Evolutionary conservation across 2,888 invertebrate species (phyloP).

Genomic region (Ornithoptera alexandrae): DNA sequence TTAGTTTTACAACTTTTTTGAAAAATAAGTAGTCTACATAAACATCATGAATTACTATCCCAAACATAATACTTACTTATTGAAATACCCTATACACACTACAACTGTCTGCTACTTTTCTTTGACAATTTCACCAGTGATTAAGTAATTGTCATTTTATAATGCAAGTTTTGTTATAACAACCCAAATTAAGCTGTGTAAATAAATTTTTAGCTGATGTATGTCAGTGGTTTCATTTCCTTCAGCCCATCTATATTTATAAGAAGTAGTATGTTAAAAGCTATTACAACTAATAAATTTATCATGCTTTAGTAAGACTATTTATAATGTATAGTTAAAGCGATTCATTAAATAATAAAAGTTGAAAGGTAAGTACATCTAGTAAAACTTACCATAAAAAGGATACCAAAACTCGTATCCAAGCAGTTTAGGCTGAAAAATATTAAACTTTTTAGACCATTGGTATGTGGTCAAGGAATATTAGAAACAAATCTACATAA

Average conservation of each 20-base stretch:
- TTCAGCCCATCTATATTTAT: background rate
- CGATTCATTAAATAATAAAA: conserved; percentile 48
- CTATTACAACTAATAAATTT: conserved; percentile 15
- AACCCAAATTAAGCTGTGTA: background rate
- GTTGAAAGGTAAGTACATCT: conserved; percentile 64
- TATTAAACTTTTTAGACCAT: conserved; percentile 70
- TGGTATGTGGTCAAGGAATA: conserved; percentile 37
- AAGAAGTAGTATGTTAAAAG: conserved; percentile 24
- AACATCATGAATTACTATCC: too few relatives aligned
- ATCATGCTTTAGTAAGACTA: conserved; percentile 28
- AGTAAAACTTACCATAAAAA: conserved; percentile 77
- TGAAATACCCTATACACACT: too few relatives aligned
- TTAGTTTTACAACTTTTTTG: too few relatives aligned
- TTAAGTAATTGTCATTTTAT: background rate
- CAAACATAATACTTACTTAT: too few relatives aligned
- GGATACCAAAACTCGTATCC: conserved; percentile 75
- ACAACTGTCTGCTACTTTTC: too few relatives aligned
- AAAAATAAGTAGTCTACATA: too few relatives aligned
- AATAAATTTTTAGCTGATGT: background rate
- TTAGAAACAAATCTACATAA: conserved; percentile 34
- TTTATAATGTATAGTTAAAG: conserved; percentile 32
- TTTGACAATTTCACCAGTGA: too few relatives aligned
- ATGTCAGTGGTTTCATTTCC: conserved; percentile 14
- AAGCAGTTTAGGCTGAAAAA: conserved; percentile 77
- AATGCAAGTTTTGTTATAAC: background rate